Base-by-base conservation (phyloP, 2,797 vertebrate genomes). In the Hafferia zeledoni region DNA sequence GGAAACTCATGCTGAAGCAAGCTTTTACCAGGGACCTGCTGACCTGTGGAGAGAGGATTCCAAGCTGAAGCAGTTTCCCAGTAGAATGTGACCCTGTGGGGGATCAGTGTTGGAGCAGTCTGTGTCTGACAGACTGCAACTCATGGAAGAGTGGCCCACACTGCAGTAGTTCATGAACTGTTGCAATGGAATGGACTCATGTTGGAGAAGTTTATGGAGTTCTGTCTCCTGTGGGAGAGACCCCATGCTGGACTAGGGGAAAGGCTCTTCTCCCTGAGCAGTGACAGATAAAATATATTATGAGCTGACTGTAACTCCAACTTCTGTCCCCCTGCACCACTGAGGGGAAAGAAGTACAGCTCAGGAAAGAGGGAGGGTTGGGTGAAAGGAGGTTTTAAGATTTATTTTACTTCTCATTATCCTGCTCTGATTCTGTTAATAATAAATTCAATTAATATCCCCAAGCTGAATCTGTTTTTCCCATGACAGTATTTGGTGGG, bases 401-500 rank as follows among this genome's bases (percentile, higher is more conserved):
- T 53, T 88, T 30, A 18, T 10, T 60, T 74, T 53, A 18, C 10
- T 74, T 60, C 22, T 27, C 61, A 41, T 60, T 37, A 46, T 60
- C 20, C 6, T 60, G 30, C 17, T 74, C 13, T 60, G 24, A 65
- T 65, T 52, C 49, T 76, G 19, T 61, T 49, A 49, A 9, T 15
- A 49, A 76, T 24, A 30, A 69, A 49, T 80, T 56, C 35, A 37
- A 1, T 37, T 44, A 30, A 10, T 49, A 50, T 56, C 43, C 23
- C 10, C 22, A 49, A 24, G 2, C 3, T n/a, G 31, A 49, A 11
- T 49, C 6, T 28, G 27, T 37, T 76, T 61, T 2, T 0, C 27
- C 49, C 41, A 37, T 2, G 3, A n/a, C 35, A 49, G 13, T 37
- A n/a, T 50, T 61, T 49, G 23, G 33, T 44, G 14, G 61, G 22